Conservation (phyloP, 2,797 vertebrate species). For the Setipinna tenuifilis region DNA sequence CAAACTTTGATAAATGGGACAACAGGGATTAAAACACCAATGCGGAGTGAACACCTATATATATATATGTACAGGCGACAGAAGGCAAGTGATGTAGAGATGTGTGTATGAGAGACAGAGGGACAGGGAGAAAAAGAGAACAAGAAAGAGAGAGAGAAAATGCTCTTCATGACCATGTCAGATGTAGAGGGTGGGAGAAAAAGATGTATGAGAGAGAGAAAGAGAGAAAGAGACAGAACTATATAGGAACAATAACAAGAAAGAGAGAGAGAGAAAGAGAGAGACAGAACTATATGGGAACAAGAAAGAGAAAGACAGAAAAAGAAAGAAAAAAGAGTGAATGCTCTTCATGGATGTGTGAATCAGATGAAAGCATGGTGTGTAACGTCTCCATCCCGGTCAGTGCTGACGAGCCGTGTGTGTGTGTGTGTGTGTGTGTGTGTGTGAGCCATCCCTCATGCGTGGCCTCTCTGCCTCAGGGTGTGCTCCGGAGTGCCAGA, state of each 20-base stretch:
- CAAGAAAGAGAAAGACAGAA: too few relatives aligned
- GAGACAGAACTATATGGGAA: background rate
- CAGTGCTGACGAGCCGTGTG: slow-evolving; percentile 27
- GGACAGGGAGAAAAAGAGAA: slow-evolving; percentile 40
- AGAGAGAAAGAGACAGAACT: too few relatives aligned
- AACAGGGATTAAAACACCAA: slow-evolving; percentile 80
- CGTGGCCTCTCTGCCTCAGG: slow-evolving; percentile 6
- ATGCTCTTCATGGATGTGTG: background rate
- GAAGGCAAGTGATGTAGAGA: too few relatives aligned
- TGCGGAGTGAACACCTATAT: slow-evolving; percentile 56
- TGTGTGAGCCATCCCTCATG: slow-evolving; percentile 39
- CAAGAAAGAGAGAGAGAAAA: slow-evolving; percentile 45
- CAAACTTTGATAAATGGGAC: slow-evolving; percentile 81
- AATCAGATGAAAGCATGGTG: background rate
- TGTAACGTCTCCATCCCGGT: slow-evolving; percentile 29
- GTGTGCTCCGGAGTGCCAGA: background rate
- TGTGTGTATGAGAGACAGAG: slow-evolving; percentile 35
- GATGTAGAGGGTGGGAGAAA: too few relatives aligned
- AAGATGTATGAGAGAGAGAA: too few relatives aligned
- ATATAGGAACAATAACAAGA: too few relatives aligned
- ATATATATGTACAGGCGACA: slow-evolving; percentile 31
- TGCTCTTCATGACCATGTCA: too few relatives aligned
- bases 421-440: too few relatives aligned
- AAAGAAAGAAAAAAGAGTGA: background rate
- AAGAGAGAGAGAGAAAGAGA: too few relatives aligned